Percentiles rank a stretch among this genome's conserved stretches.
These are phyloP conservation scores for Danio kyathit DNA, from an alignment of 2,797 vertebrate genomes.

Conservation along the genomic window DNA sequence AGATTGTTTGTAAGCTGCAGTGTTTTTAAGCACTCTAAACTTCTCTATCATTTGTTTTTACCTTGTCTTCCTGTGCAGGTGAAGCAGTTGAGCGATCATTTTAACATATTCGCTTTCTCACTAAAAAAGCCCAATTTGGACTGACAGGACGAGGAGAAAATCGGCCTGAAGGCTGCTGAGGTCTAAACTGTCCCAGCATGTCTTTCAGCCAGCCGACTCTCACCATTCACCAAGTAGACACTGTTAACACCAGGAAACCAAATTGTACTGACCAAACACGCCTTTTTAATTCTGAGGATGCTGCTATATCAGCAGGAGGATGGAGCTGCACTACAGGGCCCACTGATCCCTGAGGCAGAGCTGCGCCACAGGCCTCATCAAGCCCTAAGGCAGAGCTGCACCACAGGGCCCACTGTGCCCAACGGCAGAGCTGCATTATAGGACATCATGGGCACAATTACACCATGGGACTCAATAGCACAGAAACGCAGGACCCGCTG, in stretches of 20 bases:
- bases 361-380: constrained; percentile 15
- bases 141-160: constrained; percentile 93
- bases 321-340: constrained; percentile 38
- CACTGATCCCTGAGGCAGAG: constrained; percentile 19
- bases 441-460: constrained; percentile 28
- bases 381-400: constrained; percentile 22
- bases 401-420: constrained; percentile 34
- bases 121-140: constrained; percentile 90
- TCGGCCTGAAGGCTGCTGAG: constrained; percentile 85
- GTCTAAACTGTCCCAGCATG: constrained; percentile 80
- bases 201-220: constrained; percentile 80
- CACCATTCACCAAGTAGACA: constrained; percentile 85
- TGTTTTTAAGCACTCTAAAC: background rate
- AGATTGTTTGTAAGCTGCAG: background rate
- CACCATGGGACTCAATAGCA: constrained; percentile 26
- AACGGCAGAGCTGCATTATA: constrained; percentile 28
- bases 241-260: constrained; percentile 59
- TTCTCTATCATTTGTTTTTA: background rate
- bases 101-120: constrained; percentile 92
- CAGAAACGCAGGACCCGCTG: constrained; percentile 28
- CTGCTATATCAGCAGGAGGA: constrained; percentile 34
- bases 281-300: constrained; percentile 43
- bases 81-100: constrained; percentile 92
- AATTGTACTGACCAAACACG: constrained; percentile 54
- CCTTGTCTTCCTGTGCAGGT: constrained; percentile 77